These are phyloP conservation scores for Python bivittatus DNA, from an alignment of 2,113 vertebrate species.

Conservation along the genomic window DNA sequence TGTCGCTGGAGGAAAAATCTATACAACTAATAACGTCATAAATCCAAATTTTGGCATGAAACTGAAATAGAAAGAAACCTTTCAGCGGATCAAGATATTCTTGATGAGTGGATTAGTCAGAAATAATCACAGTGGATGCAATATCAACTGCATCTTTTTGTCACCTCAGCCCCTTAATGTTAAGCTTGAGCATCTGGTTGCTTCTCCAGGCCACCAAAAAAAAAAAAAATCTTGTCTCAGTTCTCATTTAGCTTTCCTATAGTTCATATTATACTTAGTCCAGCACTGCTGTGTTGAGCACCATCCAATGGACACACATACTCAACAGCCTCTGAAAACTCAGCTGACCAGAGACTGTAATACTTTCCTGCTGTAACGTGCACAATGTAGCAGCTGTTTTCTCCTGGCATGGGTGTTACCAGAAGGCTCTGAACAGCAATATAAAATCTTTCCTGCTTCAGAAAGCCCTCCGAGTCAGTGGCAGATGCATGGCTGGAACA, in stretches of 20 bases:
- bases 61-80: background rate
- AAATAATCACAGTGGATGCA: background rate
- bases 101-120: background rate
- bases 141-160: background rate
- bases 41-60: background rate
- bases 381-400: background rate
- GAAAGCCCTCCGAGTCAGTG: background rate
- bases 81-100: background rate
- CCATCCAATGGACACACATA: background rate
- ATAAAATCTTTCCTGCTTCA: background rate
- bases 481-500: conserved; percentile 19
- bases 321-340: background rate
- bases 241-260: background rate
- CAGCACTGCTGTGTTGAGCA: background rate
- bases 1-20: background rate
- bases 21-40: background rate
- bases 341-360: background rate
- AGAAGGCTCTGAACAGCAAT: background rate
- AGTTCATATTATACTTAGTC: background rate
- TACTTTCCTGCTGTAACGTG: background rate
- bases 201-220: background rate
- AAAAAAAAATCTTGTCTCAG: background rate
- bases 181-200: background rate
- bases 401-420: background rate
- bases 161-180: background rate